Base-by-base conservation (phyloP, 2,888 invertebrate species). In the Acronicta leporina region DNA sequence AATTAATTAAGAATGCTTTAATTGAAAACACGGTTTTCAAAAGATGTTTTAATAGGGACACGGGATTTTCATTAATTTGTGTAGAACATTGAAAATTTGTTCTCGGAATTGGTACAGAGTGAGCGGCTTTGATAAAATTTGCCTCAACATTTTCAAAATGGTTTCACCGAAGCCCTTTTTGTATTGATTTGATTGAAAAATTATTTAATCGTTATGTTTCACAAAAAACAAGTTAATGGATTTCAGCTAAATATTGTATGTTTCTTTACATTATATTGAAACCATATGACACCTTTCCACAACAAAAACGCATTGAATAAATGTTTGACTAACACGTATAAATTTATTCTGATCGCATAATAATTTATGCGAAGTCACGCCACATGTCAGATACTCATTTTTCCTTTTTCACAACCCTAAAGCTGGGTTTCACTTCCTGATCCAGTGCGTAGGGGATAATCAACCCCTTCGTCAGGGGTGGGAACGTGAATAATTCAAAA, bases 401-500 rank as follows among this genome's bases (percentile, higher is more conserved):
- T 70, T 73, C 48, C 61, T 61, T 67, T 59, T 73, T 65, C 56
- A 57, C 65, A 75, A 71, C 77, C 77, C 76, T 68, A 77, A 79
- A 78, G 78, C 79, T 67, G 71, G 65, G 63, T 66, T 69, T 73
- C 68, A 78, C 85, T 88, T 87, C 86, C 85, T 86, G 87, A 85
- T 82, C 79, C 80, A 75, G 63, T 73, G 68, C 82, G 72, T 75
- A 75, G 81, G 84, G 83, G 82, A 87, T 83, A 83, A 87, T 85
- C 85, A 87, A 86, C 89, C 90, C 87, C 84, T 85, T 81, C 65
- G 65, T 68, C 59, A 76, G 73, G 85, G 81, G 80, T 77, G 82
- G 82, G 75, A 75, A 74, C 68, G 79, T 89, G 88, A 89, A 90
- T 90, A 82, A 89, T 90, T 90, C 87, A 89, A 81, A 83, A 80